Evolutionary conservation across 2,113 vertebrate genomes (phyloP), one percentile per base, ranked within the genome.

Genomic region (Phylloscopus trochilus): DNA sequence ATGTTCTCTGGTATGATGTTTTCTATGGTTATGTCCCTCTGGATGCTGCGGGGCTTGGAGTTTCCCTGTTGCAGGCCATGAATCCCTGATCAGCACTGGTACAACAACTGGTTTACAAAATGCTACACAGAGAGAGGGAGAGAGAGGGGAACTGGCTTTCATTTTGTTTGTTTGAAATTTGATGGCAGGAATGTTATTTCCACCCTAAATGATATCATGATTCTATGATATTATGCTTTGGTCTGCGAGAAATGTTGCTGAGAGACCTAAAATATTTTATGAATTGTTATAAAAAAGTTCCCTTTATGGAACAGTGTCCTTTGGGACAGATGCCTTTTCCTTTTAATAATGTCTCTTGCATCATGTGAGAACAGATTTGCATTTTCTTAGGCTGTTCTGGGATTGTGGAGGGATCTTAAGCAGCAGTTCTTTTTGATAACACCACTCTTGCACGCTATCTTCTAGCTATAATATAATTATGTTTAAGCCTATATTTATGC

Each of bases 341-440:
- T 87, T 92, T 83, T 83, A 89, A 59, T 92, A 69, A 86, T 83
- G 68, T 58, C 60, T 93, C 72, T 90, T 92, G 33, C 62, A 89
- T 96, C 93, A 79, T 53, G 24, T 79, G 70, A 93, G 60, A 75
- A 62, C 24, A 79, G 55, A 96, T 94, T 77, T 92, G 80, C 73
- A 90, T 93, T 95, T 96, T 93, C 69, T 87, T 68, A 76, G 55
- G 79, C 83, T 86, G 87, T 81, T 92, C 51, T 74, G 62, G 78
- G 59, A 67, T 43, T 88, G 43, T 51, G 60, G 41, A 77, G 30
- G 49, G 84, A 63, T 91, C 85, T 86, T 83, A 70, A 86, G 26
- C 31, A 59, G 67, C 79, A 88, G 41, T 67, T 94, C 55, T 77
- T 95, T 92, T 77, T 92, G 88, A 77, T 89, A 92, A 67, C 47